phyloP scores from a whole-genome alignment of 2,797 vertebrate species.

The Crenuchus spilurus region DNA sequence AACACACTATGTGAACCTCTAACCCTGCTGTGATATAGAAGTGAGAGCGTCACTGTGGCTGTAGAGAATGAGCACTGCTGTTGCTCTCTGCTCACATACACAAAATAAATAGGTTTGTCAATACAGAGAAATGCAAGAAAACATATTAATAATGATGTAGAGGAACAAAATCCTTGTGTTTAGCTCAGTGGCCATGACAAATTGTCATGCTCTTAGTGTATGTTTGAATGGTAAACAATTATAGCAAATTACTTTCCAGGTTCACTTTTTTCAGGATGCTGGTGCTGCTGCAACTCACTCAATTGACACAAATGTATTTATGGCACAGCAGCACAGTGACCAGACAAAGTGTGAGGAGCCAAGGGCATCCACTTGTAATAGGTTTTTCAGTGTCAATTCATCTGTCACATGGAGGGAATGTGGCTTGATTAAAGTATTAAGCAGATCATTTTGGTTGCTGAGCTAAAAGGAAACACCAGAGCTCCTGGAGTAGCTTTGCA shows the following conservation, averaged over 20 bases:
- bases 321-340: background rate
- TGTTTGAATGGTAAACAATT: too few relatives aligned
- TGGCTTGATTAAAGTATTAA: constrained; percentile 15
- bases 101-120: too few relatives aligned
- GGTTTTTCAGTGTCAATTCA: constrained; percentile 22
- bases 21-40: background rate
- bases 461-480: constrained; percentile 2
- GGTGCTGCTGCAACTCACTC: background rate
- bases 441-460: constrained; percentile 18
- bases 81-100: background rate
- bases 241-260: background rate
- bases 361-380: background rate
- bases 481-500: background rate
- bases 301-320: constrained; percentile 9
- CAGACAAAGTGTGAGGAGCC: background rate
- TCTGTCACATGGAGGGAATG: constrained; percentile 6
- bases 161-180: too few relatives aligned
- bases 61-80: background rate
- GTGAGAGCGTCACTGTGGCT: background rate
- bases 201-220: too few relatives aligned
- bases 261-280: background rate
- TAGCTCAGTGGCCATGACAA: too few relatives aligned
- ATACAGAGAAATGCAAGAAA: too few relatives aligned
- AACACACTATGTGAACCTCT: background rate
- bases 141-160: too few relatives aligned